These are phyloP conservation scores for Tragelaphus buxtoni DNA, from an alignment of 2,113 vertebrate species.

Conservation along the genomic window DNA sequence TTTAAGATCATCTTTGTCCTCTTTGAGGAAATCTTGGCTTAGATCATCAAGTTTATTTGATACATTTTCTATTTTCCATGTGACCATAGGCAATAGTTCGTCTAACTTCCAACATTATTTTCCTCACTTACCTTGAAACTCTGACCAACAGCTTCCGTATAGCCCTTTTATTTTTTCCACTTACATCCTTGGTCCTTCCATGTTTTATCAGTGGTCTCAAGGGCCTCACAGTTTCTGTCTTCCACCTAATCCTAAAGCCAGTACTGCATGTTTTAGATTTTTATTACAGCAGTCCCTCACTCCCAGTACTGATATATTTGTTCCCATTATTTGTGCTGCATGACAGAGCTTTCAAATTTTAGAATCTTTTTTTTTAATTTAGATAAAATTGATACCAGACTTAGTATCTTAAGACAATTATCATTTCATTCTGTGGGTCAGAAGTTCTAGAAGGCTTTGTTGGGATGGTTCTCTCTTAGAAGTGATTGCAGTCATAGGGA, in stretches of 20 bases:
- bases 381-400: background rate
- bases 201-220: background rate
- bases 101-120: background rate
- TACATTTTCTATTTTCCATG: background rate
- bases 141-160: background rate
- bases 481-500: background rate
- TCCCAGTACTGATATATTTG: background rate
- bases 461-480: background rate
- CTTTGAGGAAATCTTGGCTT: background rate
- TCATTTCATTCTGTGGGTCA: background rate
- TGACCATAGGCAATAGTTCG: background rate
- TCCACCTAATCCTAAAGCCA: background rate
- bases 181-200: background rate
- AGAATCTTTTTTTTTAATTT: background rate
- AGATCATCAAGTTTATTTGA: background rate
- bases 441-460: background rate
- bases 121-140: background rate
- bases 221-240: background rate
- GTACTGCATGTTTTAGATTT: background rate
- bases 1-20: constrained; percentile 1
- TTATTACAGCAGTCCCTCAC: background rate
- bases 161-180: background rate
- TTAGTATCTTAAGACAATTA: background rate
- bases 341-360: background rate
- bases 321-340: background rate